Base-by-base conservation (phyloP, 2,888 invertebrate genomes). In the Scrobipalpa costella region DNA sequence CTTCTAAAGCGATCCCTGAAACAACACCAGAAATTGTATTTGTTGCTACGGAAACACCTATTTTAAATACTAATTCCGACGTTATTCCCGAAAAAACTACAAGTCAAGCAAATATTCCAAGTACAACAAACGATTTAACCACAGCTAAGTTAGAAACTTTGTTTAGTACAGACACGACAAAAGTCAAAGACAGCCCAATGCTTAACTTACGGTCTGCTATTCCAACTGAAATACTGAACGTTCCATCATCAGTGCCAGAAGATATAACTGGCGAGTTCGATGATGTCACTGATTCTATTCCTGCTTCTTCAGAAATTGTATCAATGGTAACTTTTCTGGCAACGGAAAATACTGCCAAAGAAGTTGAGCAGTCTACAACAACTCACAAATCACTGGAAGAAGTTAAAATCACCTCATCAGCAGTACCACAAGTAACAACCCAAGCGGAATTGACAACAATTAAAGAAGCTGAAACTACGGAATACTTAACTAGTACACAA, bases 191-290 rank as follows among this genome's bases (percentile, higher is more conserved):
- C 68, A 86, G 75, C 64, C 78, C 85, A 0, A 83, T 85, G 76
- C 69, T 87, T 7, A 88, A 89, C 68, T 74, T 89, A 47, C 79
- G 90, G 64, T 87, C 90, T 13, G 88, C 84, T 11, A 85, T 90
- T 63, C 83, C 90, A 0, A 86, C 85, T 47, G 86, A 88, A 73
- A 80, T 86, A 63, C 67, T 88, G 2, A 83, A 79, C 63, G 69
- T 76, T 1, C 79, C 86, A 7, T 80, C 88, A 40, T 71, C 78
- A 40, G 71, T 79, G n/a, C 70, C 80, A 7, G 84, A 84, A 64
- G 84, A 80, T 1, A 74, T 77, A 15, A 80, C 71, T 3, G 80
- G 75, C n/a, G 80, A 83, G 19, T 61, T 77, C 44, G 79, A 81
- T 15, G 81, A 82, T 8, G 76, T 74, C 60, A 78, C 74, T 44